Conservation (phyloP, 2,888 invertebrate genomes). For the Cryptophagus acutangulus region DNA sequence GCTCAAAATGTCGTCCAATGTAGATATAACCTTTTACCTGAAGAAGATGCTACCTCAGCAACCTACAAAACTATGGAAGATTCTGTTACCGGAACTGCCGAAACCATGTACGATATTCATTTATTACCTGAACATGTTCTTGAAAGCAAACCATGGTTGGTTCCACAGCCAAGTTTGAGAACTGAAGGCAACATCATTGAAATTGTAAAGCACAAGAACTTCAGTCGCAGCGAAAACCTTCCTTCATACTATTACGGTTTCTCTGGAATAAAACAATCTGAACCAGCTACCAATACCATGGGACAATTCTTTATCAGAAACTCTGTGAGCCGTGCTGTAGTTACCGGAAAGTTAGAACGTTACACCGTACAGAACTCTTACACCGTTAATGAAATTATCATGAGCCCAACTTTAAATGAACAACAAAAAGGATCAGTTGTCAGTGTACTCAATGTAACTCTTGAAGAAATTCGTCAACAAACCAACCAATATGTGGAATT, state of each 20-base stretch:
- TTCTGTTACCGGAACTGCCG: conserved; percentile 63
- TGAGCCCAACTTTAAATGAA: conserved; percentile 55
- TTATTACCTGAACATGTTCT: conserved; percentile 55
- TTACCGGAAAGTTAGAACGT: conserved; percentile 51
- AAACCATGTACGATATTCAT: conserved; percentile 62
- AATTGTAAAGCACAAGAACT: conserved; percentile 61
- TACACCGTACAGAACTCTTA: conserved; percentile 62
- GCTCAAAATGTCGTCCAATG: conserved; percentile 50
- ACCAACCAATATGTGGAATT: conserved; percentile 45
- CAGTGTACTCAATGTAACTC: conserved; percentile 56
- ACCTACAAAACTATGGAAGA: conserved; percentile 64
- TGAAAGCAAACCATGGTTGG: conserved; percentile 52
- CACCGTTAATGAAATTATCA: conserved; percentile 55
- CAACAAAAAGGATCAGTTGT: conserved; percentile 50
- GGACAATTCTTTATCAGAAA: conserved; percentile 49
- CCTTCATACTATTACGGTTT: conserved; percentile 60
- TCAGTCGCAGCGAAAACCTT: conserved; percentile 55
- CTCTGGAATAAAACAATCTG: conserved; percentile 46
- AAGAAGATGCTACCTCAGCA: conserved; percentile 50
- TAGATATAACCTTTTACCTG: conserved; percentile 43
- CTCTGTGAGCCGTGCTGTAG: conserved; percentile 53
- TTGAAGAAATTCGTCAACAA: conserved; percentile 37
- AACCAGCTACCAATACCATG: conserved; percentile 34
- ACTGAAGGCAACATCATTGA: conserved; percentile 47
- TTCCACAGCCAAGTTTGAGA: conserved; percentile 32